These are phyloP conservation scores for Leptinotarsa texana DNA, from an alignment of 1,140 invertebrate species.

Conservation along the genomic window DNA sequence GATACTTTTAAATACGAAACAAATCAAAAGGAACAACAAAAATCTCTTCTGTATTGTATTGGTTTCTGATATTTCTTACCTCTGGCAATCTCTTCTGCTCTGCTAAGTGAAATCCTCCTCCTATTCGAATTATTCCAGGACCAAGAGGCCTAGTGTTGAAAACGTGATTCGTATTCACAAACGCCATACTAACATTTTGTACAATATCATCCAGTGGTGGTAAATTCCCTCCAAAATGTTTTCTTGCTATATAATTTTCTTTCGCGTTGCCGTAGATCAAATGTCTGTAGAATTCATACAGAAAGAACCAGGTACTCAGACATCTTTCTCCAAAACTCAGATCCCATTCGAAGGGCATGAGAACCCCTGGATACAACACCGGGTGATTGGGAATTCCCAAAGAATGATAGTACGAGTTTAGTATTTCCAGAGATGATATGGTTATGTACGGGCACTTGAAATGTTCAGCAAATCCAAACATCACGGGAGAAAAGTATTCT, in stretches of 20 bases:
- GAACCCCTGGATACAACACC: constrained; percentile 31
- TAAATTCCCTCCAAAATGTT: constrained; percentile 54
- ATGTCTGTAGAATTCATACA: neutral
- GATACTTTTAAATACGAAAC: no score
- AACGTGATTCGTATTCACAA: constrained; percentile 27
- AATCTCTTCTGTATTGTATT: neutral
- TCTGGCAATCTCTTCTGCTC: constrained; percentile 25
- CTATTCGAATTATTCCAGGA: constrained; percentile 17
- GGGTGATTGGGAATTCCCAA: constrained; percentile 33
- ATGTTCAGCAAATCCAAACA: constrained; percentile 36
- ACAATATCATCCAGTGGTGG: constrained; percentile 38
- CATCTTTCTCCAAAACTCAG: constrained; percentile 55
- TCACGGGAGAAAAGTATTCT: constrained; percentile 39
- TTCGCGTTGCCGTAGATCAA: neutral
- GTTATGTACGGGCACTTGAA: constrained; percentile 37
- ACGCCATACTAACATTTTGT: constrained; percentile 33
- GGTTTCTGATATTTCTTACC: neutral
- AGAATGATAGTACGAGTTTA: constrained; percentile 22
- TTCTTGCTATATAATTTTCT: constrained; percentile 51
- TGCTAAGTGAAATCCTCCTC: constrained; percentile 39
- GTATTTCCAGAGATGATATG: neutral
- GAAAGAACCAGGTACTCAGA: constrained; percentile 34
- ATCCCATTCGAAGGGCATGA: constrained; percentile 43
- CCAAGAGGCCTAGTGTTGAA: constrained; percentile 19
- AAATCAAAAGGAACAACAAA: no score